Percentiles rank a stretch among this genome's conserved stretches.
These are phyloP conservation scores for Crotalus viridis DNA, from an alignment of 2,113 vertebrate genomes.

Conservation along the genomic window DNA sequence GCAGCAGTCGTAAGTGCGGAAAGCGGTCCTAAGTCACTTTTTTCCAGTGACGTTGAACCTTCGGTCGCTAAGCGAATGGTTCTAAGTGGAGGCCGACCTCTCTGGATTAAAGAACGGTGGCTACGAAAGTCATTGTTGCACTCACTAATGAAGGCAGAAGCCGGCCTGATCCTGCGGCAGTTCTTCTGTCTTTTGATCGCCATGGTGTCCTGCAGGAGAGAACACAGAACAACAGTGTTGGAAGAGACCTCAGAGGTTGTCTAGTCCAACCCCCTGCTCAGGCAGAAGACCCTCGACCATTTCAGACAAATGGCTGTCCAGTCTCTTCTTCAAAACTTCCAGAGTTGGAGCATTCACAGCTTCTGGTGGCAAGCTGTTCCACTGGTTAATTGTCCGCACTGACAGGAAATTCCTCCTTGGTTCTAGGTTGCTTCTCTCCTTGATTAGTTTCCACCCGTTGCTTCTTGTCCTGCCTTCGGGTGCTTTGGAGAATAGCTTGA, in stretches of 20 bases:
- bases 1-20: neutral
- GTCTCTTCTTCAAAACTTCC: too few species aligned
- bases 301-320: too few species aligned
- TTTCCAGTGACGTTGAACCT: neutral
- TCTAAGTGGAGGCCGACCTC: neutral
- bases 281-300: too few species aligned
- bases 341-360: too few species aligned
- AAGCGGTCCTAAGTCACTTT: neutral
- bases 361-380: too few species aligned
- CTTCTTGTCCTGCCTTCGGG: too few species aligned
- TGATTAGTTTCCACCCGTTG: too few species aligned
- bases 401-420: too few species aligned
- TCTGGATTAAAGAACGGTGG: neutral
- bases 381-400: too few species aligned
- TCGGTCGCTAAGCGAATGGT: neutral
- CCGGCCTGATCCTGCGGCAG: slow-evolving; percentile 84
- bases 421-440: too few species aligned
- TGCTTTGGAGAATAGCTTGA: too few species aligned
- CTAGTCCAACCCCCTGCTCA: too few species aligned
- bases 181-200: slow-evolving; percentile 87
- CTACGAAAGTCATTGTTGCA: neutral
- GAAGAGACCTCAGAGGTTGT: fast-evolving
- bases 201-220: slow-evolving; percentile 80
- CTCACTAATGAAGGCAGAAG: slow-evolving; percentile 88
- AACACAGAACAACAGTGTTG: neutral